Percentiles rank a stretch among this genome's conserved stretches.
Conservation (phyloP, 2,113 vertebrate species). For the Accipiter virgatus region DNA sequence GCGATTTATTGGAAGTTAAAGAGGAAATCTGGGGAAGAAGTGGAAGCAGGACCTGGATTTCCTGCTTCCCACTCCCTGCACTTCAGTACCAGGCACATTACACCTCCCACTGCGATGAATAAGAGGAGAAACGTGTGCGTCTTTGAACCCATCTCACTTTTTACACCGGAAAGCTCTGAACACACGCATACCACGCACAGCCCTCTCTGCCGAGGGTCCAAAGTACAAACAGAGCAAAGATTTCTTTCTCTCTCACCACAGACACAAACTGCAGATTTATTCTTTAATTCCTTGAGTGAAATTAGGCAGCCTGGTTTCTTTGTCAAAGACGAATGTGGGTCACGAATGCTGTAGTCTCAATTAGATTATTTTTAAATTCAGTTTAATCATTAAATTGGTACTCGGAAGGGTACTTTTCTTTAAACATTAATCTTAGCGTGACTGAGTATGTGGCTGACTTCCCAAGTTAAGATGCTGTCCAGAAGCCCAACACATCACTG, state of each 20-base stretch:
- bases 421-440: fast-evolving
- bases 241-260: fast-evolving
- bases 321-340: neutral
- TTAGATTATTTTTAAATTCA: neutral
- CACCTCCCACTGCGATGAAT: neutral
- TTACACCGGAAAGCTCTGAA: neutral
- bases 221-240: fast-evolving
- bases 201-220: neutral
- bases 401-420: neutral
- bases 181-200: fast-evolving
- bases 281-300: neutral
- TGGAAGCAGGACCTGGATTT: neutral
- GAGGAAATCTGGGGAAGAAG: neutral
- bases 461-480: neutral
- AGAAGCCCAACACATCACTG: fast-evolving
- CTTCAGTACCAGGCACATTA: neutral
- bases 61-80: neutral
- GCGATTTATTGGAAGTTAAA: fast-evolving
- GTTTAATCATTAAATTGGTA: neutral
- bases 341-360: neutral
- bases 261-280: neutral
- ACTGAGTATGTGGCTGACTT: fast-evolving
- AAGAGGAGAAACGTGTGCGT: neutral
- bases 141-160: neutral
- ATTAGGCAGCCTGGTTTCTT: neutral